phyloP scores from a whole-genome alignment of 1,140 invertebrate genomes.

The Drosophila lacteicornis region DNA sequence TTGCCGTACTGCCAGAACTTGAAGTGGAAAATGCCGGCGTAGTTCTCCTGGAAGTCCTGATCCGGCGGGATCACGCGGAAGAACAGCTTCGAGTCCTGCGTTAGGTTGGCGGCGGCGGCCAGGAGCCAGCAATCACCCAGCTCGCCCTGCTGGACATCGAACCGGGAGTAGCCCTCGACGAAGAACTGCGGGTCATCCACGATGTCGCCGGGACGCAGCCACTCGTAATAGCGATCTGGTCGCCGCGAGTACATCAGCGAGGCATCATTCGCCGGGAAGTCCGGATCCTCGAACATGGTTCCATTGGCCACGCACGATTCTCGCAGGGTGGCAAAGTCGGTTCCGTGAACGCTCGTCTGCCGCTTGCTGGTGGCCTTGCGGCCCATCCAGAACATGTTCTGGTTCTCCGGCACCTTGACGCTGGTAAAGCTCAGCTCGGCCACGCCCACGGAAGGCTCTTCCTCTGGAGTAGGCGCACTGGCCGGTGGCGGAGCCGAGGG shows the following conservation, averaged over 20 bases:
- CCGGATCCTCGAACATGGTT: slow-evolving; percentile 93
- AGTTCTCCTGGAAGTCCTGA: slow-evolving; percentile 96
- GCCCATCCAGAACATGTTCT: slow-evolving; percentile 80
- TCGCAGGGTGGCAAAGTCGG: slow-evolving; percentile 90
- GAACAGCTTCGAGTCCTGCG: slow-evolving; percentile 94
- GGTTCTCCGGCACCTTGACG: slow-evolving; percentile 79
- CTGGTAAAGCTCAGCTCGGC: slow-evolving; percentile 75
- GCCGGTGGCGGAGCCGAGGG: slow-evolving; percentile 54
- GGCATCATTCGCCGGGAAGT: slow-evolving; percentile 92
- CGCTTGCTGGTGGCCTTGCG: slow-evolving; percentile 62
- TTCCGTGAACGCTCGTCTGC: slow-evolving; percentile 80
- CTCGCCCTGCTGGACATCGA: slow-evolving; percentile 99
- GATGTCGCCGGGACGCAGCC: slow-evolving; percentile 95
- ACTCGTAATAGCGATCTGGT: slow-evolving; percentile 91
- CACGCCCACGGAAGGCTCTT: slow-evolving; percentile 74
- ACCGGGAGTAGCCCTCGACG: slow-evolving; percentile 96
- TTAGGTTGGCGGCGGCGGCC: slow-evolving; percentile 97
- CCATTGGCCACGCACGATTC: slow-evolving; percentile 90
- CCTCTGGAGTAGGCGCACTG: slow-evolving; percentile 62
- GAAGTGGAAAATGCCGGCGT: slow-evolving; percentile 97
- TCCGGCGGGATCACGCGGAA: slow-evolving; percentile 97
- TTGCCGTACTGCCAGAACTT: slow-evolving; percentile 98
- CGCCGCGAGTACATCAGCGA: slow-evolving; percentile 92
- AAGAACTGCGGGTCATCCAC: slow-evolving; percentile 94
- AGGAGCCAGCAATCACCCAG: slow-evolving; percentile 99